Percentiles rank a stretch among this genome's conserved stretches.
Evolutionary conservation across 2,888 invertebrate species (phyloP).

Genomic region (Macrophya alboannulata): DNA sequence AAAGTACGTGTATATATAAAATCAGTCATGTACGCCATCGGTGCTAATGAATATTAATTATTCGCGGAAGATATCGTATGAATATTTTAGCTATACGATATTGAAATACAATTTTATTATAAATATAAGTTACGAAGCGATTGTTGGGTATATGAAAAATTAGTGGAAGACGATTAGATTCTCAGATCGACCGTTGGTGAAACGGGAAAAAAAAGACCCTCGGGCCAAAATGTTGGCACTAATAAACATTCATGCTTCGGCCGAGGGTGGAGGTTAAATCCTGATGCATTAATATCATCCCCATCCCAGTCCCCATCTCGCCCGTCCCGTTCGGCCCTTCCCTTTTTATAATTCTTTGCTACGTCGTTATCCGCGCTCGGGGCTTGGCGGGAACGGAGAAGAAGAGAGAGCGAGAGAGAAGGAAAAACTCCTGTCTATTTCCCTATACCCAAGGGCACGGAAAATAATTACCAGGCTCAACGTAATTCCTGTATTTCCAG

Average conservation of each 20-base stretch:
- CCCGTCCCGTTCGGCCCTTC: constrained; percentile 47
- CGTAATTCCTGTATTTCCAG: constrained; percentile 59
- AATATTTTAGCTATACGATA: no score
- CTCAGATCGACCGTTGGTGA: constrained; percentile 33
- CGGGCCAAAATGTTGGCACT: constrained; percentile 50
- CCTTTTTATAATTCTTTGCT: constrained; percentile 59
- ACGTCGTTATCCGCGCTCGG: constrained; percentile 58
- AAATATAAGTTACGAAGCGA: not conserved
- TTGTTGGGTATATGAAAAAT: not conserved
- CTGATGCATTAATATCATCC: constrained; percentile 59
- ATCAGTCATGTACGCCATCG: no score
- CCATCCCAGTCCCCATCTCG: constrained; percentile 47
- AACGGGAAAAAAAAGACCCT: constrained; percentile 33
- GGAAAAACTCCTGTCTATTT: constrained; percentile 59
- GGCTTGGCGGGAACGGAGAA: constrained; percentile 20
- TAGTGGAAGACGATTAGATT: constrained; percentile 26
- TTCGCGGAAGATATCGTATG: no score
- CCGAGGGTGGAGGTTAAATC: constrained; percentile 53
- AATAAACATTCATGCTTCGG: constrained; percentile 56
- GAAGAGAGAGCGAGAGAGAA: constrained; percentile 31
- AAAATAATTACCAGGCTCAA: constrained; percentile 59
- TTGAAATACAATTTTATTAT: not conserved
- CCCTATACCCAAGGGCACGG: constrained; percentile 59
- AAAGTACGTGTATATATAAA: no score
- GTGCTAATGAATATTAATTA: no score